A percentile compares a stretch with the other conserved stretches of the same genome.
These are phyloP conservation scores for Zosterops hypoxanthus DNA, from an alignment of 2,113 vertebrate species.

Conservation along the genomic window DNA sequence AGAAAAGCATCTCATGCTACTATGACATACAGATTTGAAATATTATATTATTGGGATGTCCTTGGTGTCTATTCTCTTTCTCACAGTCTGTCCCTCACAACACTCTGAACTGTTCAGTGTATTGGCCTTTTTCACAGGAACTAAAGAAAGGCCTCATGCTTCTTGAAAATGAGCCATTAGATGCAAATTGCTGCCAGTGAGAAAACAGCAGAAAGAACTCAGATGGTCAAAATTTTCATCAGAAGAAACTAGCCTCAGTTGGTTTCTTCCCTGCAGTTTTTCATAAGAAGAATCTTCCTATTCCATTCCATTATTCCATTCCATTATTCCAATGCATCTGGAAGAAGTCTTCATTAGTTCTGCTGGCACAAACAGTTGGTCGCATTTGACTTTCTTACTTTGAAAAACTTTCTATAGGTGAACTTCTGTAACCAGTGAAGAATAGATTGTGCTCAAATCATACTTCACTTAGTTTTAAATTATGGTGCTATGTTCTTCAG, in stretches of 20 bases:
- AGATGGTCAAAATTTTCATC: background rate
- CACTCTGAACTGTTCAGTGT: background rate
- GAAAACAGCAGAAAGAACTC: background rate
- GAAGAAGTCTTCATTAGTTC: background rate
- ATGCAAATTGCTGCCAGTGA: background rate
- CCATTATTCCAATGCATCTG: background rate
- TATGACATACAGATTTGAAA: background rate
- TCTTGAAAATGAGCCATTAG: background rate
- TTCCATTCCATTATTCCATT: too few relatives aligned
- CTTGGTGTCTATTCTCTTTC: background rate
- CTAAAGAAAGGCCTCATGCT: background rate
- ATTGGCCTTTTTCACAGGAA: background rate
- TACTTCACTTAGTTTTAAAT: slow-evolving; percentile 31
- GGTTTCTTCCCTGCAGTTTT: background rate
- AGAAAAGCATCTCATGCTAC: background rate
- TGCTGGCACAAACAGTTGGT: background rate
- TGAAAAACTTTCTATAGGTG: background rate
- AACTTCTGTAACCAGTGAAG: slow-evolving; percentile 5
- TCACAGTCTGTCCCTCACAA: background rate
- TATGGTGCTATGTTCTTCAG: background rate
- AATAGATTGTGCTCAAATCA: background rate
- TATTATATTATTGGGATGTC: background rate
- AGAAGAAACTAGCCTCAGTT: background rate
- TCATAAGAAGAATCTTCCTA: background rate
- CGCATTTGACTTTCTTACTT: background rate